Evolutionary conservation across 1,140 invertebrate species (phyloP).

Genomic region (Oscheius sp.): DNA sequence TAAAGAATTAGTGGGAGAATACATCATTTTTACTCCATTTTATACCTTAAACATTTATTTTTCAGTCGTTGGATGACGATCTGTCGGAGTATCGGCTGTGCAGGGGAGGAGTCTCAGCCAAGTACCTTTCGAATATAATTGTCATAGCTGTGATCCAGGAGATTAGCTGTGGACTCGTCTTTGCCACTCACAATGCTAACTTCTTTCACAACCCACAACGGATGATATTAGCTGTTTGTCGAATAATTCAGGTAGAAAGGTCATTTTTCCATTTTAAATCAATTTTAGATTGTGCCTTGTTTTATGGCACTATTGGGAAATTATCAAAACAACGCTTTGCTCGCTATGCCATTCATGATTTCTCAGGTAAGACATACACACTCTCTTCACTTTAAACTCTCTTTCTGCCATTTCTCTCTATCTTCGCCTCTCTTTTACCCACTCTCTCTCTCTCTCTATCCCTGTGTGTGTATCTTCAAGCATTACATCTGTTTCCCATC

Average conservation of each 20-base stretch:
- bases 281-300: neutral
- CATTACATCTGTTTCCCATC: no score
- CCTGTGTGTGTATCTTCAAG: no score
- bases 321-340: neutral
- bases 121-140: neutral
- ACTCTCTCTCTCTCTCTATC: no score
- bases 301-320: neutral
- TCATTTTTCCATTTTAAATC: neutral
- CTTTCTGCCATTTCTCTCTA: no score
- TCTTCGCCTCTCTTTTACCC: no score
- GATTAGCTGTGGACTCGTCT: neutral
- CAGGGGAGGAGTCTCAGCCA: neutral
- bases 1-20: neutral
- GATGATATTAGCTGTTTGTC: neutral
- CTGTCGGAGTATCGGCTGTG: conserved; percentile 1
- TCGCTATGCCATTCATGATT: neutral
- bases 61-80: neutral
- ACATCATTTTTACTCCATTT: neutral
- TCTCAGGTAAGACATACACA: neutral
- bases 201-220: neutral
- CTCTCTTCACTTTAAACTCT: no score
- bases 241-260: neutral
- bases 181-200: neutral
- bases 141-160: neutral
- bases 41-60: neutral